phyloP scores from a whole-genome alignment of 2,797 vertebrate genomes.

The Gobio occitaniae region DNA sequence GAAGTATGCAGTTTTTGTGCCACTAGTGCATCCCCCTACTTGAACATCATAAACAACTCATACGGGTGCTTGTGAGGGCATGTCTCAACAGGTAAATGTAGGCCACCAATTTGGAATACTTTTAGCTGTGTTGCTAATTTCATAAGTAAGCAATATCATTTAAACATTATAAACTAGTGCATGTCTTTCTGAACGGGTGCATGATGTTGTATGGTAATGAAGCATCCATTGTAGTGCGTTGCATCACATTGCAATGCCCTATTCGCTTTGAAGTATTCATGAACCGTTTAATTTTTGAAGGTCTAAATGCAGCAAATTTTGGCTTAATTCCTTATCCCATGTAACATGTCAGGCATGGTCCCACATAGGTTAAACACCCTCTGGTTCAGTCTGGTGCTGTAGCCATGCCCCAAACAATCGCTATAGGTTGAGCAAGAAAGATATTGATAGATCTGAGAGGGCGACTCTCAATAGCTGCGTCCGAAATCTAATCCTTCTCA shows the following conservation, averaged over 20 bases:
- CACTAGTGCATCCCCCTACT: no score
- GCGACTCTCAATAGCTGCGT: neutral
- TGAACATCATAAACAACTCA: no score
- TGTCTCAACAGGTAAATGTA: no score
- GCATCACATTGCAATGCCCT: no score
- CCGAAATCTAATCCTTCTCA: neutral
- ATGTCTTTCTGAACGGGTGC: no score
- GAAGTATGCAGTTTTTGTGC: no score
- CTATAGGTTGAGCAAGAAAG: neutral
- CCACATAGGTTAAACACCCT: neutral
- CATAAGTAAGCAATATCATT: neutral
- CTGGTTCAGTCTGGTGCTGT: neutral
- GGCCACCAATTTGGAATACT: neutral
- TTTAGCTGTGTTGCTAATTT: neutral
- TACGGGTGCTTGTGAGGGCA: no score
- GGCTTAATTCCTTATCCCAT: neutral
- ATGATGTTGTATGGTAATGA: no score
- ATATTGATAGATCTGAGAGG: neutral
- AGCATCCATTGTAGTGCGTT: no score
- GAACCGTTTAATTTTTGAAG: no score
- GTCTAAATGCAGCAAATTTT: neutral
- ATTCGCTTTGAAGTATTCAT: no score
- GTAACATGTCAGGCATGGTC: neutral
- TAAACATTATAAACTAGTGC: no score
- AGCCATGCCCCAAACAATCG: neutral